A percentile compares a stretch with the other conserved stretches of the same genome.
Evolutionary conservation across 2,888 invertebrate species (phyloP).

Genomic region (Gortyna flavago): DNA sequence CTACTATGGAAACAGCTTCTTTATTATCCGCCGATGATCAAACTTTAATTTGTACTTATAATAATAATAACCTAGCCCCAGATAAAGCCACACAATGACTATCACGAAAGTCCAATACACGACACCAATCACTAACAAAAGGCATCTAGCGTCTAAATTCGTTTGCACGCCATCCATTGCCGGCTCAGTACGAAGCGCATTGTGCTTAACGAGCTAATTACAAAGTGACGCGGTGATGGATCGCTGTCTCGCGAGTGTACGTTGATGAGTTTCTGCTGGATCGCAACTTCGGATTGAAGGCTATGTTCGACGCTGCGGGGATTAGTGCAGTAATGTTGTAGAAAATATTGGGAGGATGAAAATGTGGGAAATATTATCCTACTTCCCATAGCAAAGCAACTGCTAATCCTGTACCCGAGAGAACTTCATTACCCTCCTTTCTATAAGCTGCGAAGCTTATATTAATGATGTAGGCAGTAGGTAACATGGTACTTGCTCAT

Average conservation of each 20-base stretch:
- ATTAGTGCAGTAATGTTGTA: conserved; percentile 30
- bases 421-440: neutral
- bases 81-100: conserved; percentile 1
- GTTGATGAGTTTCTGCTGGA: conserved; percentile 51
- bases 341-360: conserved; percentile 1
- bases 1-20: too few relatives aligned
- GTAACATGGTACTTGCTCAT: conserved; percentile 4
- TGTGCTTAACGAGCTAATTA: conserved; percentile 63
- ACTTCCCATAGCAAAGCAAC: neutral
- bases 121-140: conserved; percentile 5
- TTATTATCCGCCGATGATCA: neutral
- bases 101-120: neutral
- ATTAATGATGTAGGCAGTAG: neutral
- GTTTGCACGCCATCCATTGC: conserved; percentile 39
- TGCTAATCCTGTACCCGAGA: neutral
- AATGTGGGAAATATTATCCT: conserved; percentile 6
- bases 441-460: neutral
- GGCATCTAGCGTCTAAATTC: conserved; percentile 30
- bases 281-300: conserved; percentile 34
- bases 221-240: conserved; percentile 54
- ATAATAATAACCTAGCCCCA: neutral
- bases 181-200: conserved; percentile 40
- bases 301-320: conserved; percentile 28
- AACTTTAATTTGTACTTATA: neutral
- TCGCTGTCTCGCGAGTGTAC: conserved; percentile 52